These are phyloP conservation scores for Drosophila paranaensis DNA, from an alignment of 2,888 invertebrate genomes.

Conservation along the genomic window DNA sequence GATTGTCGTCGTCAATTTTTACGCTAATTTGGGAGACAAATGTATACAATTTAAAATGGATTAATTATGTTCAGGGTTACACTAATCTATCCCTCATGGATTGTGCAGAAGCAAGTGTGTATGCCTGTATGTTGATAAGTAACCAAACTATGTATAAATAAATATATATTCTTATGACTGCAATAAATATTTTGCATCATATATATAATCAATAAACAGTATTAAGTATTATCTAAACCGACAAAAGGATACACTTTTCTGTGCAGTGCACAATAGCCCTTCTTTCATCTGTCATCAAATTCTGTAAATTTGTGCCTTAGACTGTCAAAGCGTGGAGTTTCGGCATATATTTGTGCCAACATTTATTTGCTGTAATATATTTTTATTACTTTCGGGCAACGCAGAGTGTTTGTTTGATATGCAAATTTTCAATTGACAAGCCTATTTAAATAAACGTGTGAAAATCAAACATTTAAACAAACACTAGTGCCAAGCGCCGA, in stretches of 20 bases:
- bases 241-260: background rate
- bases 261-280: background rate
- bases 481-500: conserved; percentile 44
- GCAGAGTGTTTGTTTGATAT: conserved; percentile 34
- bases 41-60: too few species aligned
- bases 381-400: conserved; percentile 28
- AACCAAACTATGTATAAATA: too few species aligned
- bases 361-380: conserved; percentile 15
- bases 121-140: too few species aligned
- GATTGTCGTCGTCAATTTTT: too few species aligned
- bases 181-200: background rate
- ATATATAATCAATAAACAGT: background rate
- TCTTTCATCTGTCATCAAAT: background rate
- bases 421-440: conserved; percentile 67
- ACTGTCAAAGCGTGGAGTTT: background rate
- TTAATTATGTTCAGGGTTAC: too few species aligned
- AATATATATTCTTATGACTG: too few species aligned
- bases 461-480: conserved; percentile 68
- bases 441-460: conserved; percentile 72
- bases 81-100: too few species aligned
- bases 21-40: too few species aligned
- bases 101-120: too few species aligned
- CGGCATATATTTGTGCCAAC: background rate
- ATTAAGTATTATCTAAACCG: background rate
- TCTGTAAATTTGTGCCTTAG: too few species aligned